Base-by-base conservation (phyloP, 2,113 vertebrate species). In the Amazona vittata region DNA sequence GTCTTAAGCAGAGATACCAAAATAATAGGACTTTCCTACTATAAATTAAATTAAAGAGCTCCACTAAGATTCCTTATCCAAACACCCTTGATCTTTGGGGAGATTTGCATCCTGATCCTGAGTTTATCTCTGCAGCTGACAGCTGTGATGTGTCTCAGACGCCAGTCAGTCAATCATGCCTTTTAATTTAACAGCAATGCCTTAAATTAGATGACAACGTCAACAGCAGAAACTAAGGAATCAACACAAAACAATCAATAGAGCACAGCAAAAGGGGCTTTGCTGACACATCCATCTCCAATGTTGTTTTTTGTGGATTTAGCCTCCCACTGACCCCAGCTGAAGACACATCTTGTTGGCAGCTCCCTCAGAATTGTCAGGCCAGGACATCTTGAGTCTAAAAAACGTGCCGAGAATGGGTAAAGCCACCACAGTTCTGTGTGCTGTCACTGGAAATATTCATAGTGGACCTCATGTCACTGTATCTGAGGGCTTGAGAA, bases 41-140 rank as follows among this genome's bases (percentile, higher is more conserved):
- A 33, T 41, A 89, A 67, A 91, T 91, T 87, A 76, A 69, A 37
- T 37, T 57, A 87, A 59, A 76, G 44, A 33, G 29, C 21, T 92
- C 67, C 59, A 49, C 67, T 90, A 29, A 81, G 39, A 86, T 5
- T 5, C 31, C 77, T 89, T 3, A 1, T 91, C 78, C 94, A 87
- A 89, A 85, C 62, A 76, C 81, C 80, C 96, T 87, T 96, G 96
- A 92, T 93, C 94, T 94, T 83, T 57, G 29, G 63, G 70, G 89
- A 89, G 59, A 84, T 82, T 85, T 92, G 81, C 91, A 70, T 93
- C 74, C 83, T 0, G 2, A 50, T 85, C 70, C 0, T 0, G 93
- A 95, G 77, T 95, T 89, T 63, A 50, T 94, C 95, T 91, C 73
- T 10, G 21, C 95, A 95, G 94, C 95, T 96, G 94, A 87, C 96